These are phyloP conservation scores for Colostygia pectinataria DNA, from an alignment of 2,888 invertebrate genomes.

Conservation along the genomic window DNA sequence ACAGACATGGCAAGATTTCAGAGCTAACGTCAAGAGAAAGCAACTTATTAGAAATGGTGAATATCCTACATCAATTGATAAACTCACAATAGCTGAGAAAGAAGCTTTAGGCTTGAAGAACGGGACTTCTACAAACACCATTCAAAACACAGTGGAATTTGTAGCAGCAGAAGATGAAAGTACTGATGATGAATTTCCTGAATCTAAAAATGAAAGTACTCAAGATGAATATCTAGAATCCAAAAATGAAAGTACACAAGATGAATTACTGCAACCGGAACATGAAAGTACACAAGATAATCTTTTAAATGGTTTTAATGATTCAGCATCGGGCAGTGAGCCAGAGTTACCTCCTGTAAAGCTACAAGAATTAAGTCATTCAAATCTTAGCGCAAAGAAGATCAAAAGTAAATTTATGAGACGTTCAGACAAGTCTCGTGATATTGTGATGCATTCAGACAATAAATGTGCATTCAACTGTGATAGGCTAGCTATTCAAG, in stretches of 20 bases:
- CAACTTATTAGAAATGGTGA: conserved; percentile 52
- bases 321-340: conserved; percentile 52
- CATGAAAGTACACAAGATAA: conserved; percentile 44
- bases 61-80: conserved; percentile 46
- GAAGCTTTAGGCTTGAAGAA: conserved; percentile 62
- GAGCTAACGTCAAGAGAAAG: conserved; percentile 63
- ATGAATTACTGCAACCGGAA: too few relatives aligned
- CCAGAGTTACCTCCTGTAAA: conserved; percentile 58
- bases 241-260: too few relatives aligned
- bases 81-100: conserved; percentile 57
- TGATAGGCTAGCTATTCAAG: conserved; percentile 62
- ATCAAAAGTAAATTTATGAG: conserved; percentile 40
- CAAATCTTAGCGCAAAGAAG: conserved; percentile 36
- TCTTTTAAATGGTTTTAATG: conserved; percentile 40
- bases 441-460: conserved; percentile 47
- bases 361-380: conserved; percentile 34
- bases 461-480: conserved; percentile 64
- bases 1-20: conserved; percentile 75
- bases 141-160: conserved; percentile 55
- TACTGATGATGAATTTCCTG: conserved; percentile 17
- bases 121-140: conserved; percentile 46
- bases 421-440: too few relatives aligned
- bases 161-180: conserved; percentile 48
- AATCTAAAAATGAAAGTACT: too few relatives aligned
- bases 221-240: too few relatives aligned